These are phyloP conservation scores for Psilopsiagon aymara DNA, from an alignment of 2,113 vertebrate genomes.

Conservation along the genomic window DNA sequence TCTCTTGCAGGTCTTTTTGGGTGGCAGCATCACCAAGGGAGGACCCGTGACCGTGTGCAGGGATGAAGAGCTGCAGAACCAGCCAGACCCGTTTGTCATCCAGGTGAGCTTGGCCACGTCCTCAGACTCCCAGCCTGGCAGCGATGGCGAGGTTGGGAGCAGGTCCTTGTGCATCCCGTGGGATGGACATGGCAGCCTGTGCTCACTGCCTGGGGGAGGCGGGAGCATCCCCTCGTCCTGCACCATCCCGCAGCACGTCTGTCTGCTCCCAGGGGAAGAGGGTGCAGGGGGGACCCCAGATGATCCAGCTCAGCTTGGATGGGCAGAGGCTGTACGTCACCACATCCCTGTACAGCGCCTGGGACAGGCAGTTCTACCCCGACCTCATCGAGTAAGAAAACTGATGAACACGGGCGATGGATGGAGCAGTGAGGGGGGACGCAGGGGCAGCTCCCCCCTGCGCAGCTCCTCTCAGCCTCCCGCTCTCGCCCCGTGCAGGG, in stretches of 20 bases:
- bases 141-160: background rate
- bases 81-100: slow-evolving; percentile 82
- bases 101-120: slow-evolving; percentile 71
- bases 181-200: accelerated
- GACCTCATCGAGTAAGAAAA: slow-evolving; percentile 78
- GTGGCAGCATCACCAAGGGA: slow-evolving; percentile 84
- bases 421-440: background rate
- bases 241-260: background rate
- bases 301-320: slow-evolving; percentile 94
- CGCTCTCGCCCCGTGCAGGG: slow-evolving; percentile 61
- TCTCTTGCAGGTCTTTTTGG: slow-evolving; percentile 84
- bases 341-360: slow-evolving; percentile 89
- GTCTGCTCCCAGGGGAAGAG: slow-evolving; percentile 78
- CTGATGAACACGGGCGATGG: accelerated
- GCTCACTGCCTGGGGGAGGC: accelerated
- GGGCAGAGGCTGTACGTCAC: slow-evolving; percentile 88
- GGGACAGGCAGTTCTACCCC: slow-evolving; percentile 96
- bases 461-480: too few relatives aligned
- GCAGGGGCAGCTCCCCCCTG: background rate
- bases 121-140: background rate
- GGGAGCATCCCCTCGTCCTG: accelerated
- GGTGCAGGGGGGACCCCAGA: slow-evolving; percentile 87
- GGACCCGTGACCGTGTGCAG: slow-evolving; percentile 81
- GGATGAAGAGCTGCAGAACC: slow-evolving; percentile 81
- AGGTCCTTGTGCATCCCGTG: accelerated